A percentile compares a stretch with the other conserved stretches of the same genome.
phyloP scores from a whole-genome alignment of 2,113 vertebrate species.

The Hyaena hyaena region DNA sequence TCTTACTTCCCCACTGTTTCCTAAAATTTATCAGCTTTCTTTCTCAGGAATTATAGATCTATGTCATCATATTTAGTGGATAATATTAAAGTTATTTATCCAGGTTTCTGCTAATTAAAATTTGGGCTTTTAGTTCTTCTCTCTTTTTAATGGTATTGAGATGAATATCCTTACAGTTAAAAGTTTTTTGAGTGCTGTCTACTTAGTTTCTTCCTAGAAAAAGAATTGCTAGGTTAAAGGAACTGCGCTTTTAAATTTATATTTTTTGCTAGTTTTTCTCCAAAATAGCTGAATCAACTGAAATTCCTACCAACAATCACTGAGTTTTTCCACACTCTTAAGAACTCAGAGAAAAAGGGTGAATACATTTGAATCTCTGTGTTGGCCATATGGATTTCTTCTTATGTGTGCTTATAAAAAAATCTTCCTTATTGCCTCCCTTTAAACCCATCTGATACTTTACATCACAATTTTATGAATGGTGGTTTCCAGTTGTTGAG shows the following conservation, averaged over 20 bases:
- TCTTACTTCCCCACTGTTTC: not conserved
- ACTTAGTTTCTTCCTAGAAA: slow-evolving; percentile 34
- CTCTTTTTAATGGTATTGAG: not conserved
- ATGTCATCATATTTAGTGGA: not conserved
- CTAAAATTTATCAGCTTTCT: not conserved
- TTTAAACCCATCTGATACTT: slow-evolving; percentile 23
- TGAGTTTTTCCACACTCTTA: not conserved
- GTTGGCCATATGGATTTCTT: not conserved
- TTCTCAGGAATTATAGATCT: not conserved
- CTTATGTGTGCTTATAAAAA: not conserved
- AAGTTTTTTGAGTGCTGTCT: not conserved
- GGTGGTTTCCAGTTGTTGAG: not conserved
- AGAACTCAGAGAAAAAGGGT: not conserved
- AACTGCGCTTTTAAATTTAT: not conserved
- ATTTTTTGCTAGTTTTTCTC: slow-evolving; percentile 25
- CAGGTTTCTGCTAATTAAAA: slow-evolving; percentile 16
- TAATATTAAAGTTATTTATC: not conserved
- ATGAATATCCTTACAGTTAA: not conserved
- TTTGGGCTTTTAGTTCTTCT: not conserved
- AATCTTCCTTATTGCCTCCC: too few relatives aligned
- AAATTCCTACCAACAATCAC: not conserved
- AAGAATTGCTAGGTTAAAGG: not conserved
- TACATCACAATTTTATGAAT: not conserved
- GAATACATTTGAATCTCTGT: not conserved
- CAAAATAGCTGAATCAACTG: not conserved